These are phyloP conservation scores for Acanthochromis polyacanthus DNA, from an alignment of 2,113 vertebrate genomes.

Conservation along the genomic window DNA sequence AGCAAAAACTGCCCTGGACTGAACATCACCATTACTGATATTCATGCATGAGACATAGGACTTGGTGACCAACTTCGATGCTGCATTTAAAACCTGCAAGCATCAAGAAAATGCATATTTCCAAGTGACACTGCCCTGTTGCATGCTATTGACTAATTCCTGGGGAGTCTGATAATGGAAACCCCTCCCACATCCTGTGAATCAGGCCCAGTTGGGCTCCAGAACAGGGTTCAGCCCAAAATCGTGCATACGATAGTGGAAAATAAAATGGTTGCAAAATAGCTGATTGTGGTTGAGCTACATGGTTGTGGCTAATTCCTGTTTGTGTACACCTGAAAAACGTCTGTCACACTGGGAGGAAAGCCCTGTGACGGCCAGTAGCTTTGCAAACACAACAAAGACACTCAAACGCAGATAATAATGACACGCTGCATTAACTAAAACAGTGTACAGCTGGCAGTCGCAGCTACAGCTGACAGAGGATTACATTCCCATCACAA, in stretches of 20 bases:
- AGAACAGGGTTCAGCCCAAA: background rate
- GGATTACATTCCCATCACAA: conserved; percentile 35
- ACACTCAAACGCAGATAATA: background rate
- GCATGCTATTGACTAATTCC: conserved; percentile 39
- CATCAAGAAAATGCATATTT: background rate
- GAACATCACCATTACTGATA: background rate
- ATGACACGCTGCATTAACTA: background rate
- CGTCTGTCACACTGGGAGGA: background rate
- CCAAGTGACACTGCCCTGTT: conserved; percentile 28
- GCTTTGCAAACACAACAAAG: conserved; percentile 11
- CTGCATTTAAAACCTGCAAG: background rate
- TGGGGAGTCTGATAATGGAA: conserved; percentile 51
- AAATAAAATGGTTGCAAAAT: background rate
- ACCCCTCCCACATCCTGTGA: conserved; percentile 57
- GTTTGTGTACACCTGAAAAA: background rate
- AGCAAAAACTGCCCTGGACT: background rate
- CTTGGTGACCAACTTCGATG: background rate
- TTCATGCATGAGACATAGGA: background rate
- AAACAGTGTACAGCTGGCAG: background rate
- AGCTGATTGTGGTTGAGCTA: background rate
- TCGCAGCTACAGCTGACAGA: background rate
- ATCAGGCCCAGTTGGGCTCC: conserved; percentile 50
- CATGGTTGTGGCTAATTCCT: background rate
- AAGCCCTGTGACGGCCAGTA: conserved; percentile 20
- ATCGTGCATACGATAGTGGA: background rate